Percentiles rank a stretch among this genome's conserved stretches.
Conservation (phyloP, 2,888 invertebrate species). For the Carabus problematicus region DNA sequence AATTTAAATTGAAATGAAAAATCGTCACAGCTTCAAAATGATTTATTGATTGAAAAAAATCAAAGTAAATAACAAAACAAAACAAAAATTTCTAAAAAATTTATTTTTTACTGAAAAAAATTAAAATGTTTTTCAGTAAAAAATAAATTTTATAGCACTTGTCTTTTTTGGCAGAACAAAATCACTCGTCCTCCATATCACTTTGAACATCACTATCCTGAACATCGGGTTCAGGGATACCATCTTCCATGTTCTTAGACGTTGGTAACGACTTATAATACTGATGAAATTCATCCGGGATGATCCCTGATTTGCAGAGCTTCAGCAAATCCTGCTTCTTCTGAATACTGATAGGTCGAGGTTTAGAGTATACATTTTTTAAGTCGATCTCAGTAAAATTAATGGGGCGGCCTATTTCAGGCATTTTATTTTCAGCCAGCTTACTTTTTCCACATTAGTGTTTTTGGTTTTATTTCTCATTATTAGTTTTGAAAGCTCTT, state of each 20-base stretch:
- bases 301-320: slow-evolving; percentile 4
- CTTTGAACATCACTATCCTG: slow-evolving; percentile 8
- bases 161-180: slow-evolving; percentile 2
- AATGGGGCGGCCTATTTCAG: slow-evolving; percentile 14
- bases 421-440: no score
- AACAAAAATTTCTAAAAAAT: not conserved
- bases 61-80: slow-evolving; percentile 2
- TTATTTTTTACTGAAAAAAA: no score
- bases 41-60: no score
- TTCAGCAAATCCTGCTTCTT: slow-evolving; percentile 2
- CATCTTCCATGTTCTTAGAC: not conserved
- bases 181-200: slow-evolving; percentile 1
- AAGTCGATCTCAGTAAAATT: slow-evolving; percentile 17
- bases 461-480: no score
- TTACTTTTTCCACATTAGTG: no score
- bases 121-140: no score
- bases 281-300: slow-evolving; percentile 4
- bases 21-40: no score
- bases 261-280: slow-evolving; percentile 15
- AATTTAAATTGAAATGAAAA: no score
- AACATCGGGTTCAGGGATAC: slow-evolving; percentile 9
- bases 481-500: no score
- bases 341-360: slow-evolving; percentile 4
- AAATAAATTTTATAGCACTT: not conserved
- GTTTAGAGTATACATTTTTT: slow-evolving; percentile 12